Evolutionary conservation across 1,140 invertebrate genomes (phyloP).

Genomic region (Drosophila insularis): DNA sequence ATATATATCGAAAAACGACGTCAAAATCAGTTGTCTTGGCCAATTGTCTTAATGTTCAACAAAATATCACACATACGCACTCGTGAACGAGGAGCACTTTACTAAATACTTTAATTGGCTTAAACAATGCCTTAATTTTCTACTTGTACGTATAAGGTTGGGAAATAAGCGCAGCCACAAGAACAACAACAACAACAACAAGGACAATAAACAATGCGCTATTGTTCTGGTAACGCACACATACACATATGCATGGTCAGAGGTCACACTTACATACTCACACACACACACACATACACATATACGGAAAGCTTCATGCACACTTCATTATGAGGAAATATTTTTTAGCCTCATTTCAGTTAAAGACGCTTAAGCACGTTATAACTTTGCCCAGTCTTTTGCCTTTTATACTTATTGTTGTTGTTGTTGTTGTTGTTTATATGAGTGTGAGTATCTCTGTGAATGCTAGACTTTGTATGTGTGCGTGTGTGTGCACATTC

Average conservation of each 20-base stretch:
- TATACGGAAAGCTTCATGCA: conserved; percentile 36
- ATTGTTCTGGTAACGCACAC: conserved; percentile 56
- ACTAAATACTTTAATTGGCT: conserved; percentile 74
- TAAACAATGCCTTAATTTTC: conserved; percentile 74
- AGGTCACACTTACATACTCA: conserved; percentile 44
- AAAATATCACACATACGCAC: conserved; percentile 63
- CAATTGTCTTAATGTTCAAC: conserved; percentile 31
- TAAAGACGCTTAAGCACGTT: conserved; percentile 79
- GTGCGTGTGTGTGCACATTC: conserved; percentile 35
- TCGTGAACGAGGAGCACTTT: conserved; percentile 28
- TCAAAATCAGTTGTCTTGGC: conserved; percentile 16
- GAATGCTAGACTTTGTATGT: conserved; percentile 8
- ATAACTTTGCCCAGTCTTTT: conserved; percentile 53
- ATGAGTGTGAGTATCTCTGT: conserved; percentile 11
- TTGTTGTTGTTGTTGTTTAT: conserved; percentile 17
- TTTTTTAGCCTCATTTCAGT: conserved; percentile 78
- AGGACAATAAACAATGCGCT: conserved; percentile 54
- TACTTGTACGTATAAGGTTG: conserved; percentile 34
- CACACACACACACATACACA: conserved; percentile 26
- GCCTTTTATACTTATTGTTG: conserved; percentile 37
- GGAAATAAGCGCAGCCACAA: conserved; percentile 35
- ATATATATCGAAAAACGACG: background rate
- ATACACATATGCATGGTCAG: conserved; percentile 51
- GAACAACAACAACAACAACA: conserved; percentile 21
- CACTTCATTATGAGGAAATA: conserved; percentile 71